These are phyloP conservation scores for Puma concolor DNA, from an alignment of 2,113 vertebrate genomes.

Conservation along the genomic window DNA sequence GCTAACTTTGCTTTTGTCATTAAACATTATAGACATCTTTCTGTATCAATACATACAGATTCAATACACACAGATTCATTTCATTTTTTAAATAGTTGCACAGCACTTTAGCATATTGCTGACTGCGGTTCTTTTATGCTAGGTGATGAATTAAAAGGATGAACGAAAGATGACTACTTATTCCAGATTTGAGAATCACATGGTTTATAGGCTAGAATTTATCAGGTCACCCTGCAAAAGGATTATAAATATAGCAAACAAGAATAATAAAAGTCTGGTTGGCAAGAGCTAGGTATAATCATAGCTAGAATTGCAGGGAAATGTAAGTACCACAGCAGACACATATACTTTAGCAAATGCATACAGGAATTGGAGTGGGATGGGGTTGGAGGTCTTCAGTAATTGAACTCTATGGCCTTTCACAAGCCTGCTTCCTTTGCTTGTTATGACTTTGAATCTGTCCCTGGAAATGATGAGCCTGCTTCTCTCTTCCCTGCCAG, in stretches of 20 bases:
- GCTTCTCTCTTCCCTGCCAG: background rate
- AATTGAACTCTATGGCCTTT: background rate
- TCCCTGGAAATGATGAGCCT: background rate
- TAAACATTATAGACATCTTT: background rate
- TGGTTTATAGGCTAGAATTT: slow-evolving; percentile 20
- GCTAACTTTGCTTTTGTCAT: background rate
- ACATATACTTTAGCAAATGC: background rate
- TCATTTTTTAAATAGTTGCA: slow-evolving; percentile 12
- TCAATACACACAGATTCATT: background rate
- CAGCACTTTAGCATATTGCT: background rate
- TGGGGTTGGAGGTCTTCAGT: background rate
- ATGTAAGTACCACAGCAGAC: background rate
- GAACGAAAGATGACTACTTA: slow-evolving; percentile 10
- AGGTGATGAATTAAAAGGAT: slow-evolving; percentile 41
- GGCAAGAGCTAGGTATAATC: background rate
- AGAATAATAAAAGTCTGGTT: background rate
- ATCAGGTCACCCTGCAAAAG: background rate
- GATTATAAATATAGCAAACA: slow-evolving; percentile 34
- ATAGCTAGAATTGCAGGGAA: slow-evolving; percentile 4
- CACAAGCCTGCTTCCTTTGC: background rate
- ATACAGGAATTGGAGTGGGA: background rate
- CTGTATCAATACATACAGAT: background rate
- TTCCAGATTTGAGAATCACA: slow-evolving; percentile 32
- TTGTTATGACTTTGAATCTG: background rate
- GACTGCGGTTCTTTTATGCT: background rate